Percentiles rank a stretch among this genome's conserved stretches.
Evolutionary conservation across 1,140 invertebrate genomes (phyloP).

Genomic region (Drosophila ercepeae): DNA sequence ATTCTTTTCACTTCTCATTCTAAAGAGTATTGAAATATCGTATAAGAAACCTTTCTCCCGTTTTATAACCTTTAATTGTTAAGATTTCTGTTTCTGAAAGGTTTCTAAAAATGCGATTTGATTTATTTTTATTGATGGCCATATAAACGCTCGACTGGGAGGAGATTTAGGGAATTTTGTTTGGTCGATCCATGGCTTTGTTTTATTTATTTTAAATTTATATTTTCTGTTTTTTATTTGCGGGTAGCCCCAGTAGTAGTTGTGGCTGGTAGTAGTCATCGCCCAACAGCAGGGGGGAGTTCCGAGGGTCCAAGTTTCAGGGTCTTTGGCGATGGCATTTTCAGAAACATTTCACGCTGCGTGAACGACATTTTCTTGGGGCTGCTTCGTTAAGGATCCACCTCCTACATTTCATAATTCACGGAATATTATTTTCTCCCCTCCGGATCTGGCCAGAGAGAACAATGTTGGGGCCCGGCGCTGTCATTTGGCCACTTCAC

Average conservation of each 20-base stretch:
- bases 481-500: conserved; percentile 69
- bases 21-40: too few relatives aligned
- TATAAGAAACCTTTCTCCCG: too few relatives aligned
- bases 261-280: conserved; percentile 70
- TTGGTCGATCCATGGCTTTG: background rate
- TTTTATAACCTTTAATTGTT: background rate
- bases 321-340: conserved; percentile 42
- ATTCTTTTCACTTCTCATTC: too few relatives aligned
- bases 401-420: conserved; percentile 78
- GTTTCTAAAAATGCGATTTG: conserved; percentile 70
- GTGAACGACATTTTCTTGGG: conserved; percentile 81
- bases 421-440: conserved; percentile 70
- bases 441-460: conserved; percentile 24
- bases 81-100: conserved; percentile 20
- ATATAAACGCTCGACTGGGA: conserved; percentile 60
- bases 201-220: background rate
- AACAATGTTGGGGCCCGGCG: conserved; percentile 62
- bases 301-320: background rate
- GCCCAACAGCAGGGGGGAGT: conserved; percentile 72
- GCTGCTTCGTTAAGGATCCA: conserved; percentile 50
- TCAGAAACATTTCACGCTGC: conserved; percentile 70
- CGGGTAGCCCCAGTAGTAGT: conserved; percentile 42
- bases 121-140: conserved; percentile 82
- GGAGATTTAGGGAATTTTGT: conserved; percentile 30
- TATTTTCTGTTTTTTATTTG: conserved; percentile 1